Conservation (phyloP, 1,140 invertebrate species). For the Drosophila nannoptera region DNA sequence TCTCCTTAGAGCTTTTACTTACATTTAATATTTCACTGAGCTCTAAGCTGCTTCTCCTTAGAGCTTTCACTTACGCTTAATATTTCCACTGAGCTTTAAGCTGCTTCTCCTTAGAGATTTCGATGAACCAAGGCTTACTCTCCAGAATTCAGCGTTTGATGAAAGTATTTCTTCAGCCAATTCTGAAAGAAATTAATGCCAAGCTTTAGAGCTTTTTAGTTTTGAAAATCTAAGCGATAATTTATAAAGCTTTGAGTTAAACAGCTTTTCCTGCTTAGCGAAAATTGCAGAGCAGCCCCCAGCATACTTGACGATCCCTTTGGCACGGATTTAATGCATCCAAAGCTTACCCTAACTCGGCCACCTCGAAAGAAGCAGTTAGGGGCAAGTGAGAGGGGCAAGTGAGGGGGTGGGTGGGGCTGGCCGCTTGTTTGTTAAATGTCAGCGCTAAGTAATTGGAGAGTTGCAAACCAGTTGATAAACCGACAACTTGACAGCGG, state of each 20-base stretch:
- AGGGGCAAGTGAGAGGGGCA: background rate
- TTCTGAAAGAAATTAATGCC: no score
- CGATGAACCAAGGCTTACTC: no score
- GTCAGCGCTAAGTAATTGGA: slow-evolving; percentile 57
- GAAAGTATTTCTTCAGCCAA: no score
- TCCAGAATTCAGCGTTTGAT: no score
- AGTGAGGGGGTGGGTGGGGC: background rate
- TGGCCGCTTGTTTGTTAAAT: background rate
- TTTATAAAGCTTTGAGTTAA: background rate
- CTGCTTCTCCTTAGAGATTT: no score
- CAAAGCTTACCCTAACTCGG: background rate
- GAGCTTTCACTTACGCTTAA: no score
- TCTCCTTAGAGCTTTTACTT: background rate
- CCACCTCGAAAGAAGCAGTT: background rate
- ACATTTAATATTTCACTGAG: no score
- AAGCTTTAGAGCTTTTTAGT: background rate
- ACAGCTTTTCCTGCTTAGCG: background rate
- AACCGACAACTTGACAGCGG: slow-evolving; percentile 18
- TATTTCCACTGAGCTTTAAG: no score
- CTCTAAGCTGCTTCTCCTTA: no score
- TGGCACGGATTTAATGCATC: background rate
- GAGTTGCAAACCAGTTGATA: slow-evolving; percentile 40
- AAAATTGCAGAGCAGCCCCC: no score
- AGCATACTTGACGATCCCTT: no score
- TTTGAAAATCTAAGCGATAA: background rate